phyloP scores from a whole-genome alignment of 1,140 invertebrate species.

The Asobara japonica region DNA sequence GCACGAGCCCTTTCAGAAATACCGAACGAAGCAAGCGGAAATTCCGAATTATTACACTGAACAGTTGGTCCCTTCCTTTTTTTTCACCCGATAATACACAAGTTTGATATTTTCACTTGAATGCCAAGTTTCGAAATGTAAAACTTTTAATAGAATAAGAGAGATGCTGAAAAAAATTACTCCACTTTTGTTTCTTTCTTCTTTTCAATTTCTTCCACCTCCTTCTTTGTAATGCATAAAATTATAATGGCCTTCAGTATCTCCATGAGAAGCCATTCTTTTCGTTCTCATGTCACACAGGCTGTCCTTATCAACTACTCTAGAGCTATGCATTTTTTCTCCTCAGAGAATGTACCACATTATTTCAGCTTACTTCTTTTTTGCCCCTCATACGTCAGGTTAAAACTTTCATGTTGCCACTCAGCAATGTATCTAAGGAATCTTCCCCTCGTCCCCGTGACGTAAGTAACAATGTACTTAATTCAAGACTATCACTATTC shows the following conservation, averaged over 20 bases:
- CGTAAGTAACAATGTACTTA: too few relatives aligned
- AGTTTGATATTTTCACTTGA: not conserved
- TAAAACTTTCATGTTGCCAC: not conserved
- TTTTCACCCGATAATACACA: not conserved
- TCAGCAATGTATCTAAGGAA: not conserved
- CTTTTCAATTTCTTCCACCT: not conserved
- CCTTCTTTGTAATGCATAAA: not conserved
- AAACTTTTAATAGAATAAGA: constrained; percentile 12
- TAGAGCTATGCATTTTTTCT: not conserved
- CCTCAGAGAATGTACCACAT: not conserved
- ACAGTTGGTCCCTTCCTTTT: not conserved
- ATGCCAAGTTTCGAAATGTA: not conserved
- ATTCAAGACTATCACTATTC: too few relatives aligned
- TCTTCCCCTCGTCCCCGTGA: too few relatives aligned
- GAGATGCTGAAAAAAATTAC: not conserved
- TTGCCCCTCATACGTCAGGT: not conserved
- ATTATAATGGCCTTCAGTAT: constrained; percentile 7
- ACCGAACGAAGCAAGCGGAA: too few relatives aligned
- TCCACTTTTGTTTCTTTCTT: not conserved
- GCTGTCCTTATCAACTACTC: not conserved
- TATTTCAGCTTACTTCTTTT: not conserved
- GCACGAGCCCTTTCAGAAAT: too few relatives aligned
- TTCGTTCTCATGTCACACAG: not conserved
- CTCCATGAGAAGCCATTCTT: constrained; percentile 1
- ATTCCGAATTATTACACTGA: not conserved